Evolutionary conservation across 2,113 vertebrate species (phyloP).

Genomic region (Corynorhinus townsendii): DNA sequence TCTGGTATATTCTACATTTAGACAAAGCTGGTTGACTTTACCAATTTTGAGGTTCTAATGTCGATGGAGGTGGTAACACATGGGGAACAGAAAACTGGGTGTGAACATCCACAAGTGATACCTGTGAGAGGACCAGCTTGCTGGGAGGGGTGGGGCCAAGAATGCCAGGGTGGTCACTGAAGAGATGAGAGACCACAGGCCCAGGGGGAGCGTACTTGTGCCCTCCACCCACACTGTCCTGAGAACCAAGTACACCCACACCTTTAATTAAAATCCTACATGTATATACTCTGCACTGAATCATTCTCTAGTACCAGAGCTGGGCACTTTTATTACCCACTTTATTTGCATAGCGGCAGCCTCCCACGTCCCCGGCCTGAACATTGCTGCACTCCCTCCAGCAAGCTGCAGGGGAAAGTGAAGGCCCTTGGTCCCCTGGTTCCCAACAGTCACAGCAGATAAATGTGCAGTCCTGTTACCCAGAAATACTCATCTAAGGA

Average conservation of each 20-base stretch:
- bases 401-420: slow-evolving; percentile 10
- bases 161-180: neutral
- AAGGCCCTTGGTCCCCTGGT: slow-evolving; percentile 19
- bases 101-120: neutral
- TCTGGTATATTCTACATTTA: neutral
- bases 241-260: neutral
- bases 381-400: neutral
- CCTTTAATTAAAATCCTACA: slow-evolving; percentile 41
- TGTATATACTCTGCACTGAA: neutral
- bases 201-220: neutral
- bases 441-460: slow-evolving; percentile 52
- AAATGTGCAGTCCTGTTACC: slow-evolving; percentile 52
- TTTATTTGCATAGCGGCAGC: neutral
- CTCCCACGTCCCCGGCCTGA: neutral
- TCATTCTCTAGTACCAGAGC: neutral
- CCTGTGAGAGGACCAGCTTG: neutral
- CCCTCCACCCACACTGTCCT: neutral
- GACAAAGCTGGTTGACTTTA: neutral
- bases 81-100: neutral
- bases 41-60: neutral
- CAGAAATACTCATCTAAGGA: slow-evolving; percentile 53
- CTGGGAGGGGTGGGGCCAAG: neutral
- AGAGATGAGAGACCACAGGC: neutral
- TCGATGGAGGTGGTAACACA: neutral
- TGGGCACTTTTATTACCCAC: neutral